phyloP scores from a whole-genome alignment of 2,888 invertebrate species.

The Peribatodes rhomboidaria region DNA sequence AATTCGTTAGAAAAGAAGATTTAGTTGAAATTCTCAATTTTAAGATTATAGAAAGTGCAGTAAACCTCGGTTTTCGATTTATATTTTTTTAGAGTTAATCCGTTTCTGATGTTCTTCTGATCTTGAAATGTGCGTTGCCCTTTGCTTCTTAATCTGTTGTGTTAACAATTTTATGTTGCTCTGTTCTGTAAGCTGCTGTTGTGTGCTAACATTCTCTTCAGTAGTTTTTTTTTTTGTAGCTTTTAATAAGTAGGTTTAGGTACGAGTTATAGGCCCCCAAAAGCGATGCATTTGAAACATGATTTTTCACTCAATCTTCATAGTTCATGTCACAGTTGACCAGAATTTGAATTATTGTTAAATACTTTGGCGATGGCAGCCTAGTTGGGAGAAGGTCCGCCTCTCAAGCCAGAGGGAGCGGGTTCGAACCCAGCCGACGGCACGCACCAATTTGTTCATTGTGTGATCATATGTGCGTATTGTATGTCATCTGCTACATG shows the following conservation, averaged over 20 bases:
- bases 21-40: neutral
- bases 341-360: too few species aligned
- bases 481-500: too few species aligned
- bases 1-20: neutral
- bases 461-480: too few species aligned
- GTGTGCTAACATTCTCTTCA: conserved; percentile 34
- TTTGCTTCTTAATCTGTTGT: conserved; percentile 26
- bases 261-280: neutral
- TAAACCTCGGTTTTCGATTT: neutral
- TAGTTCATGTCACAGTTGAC: too few species aligned
- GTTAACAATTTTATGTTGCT: conserved; percentile 33
- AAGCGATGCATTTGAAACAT: neutral
- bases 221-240: conserved; percentile 18
- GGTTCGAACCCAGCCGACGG: too few species aligned
- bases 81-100: neutral
- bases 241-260: conserved; percentile 14
- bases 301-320: neutral
- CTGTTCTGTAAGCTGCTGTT: conserved; percentile 41
- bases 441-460: too few species aligned
- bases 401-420: too few species aligned
- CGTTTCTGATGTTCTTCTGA: neutral
- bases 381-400: too few species aligned
- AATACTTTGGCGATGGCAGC: too few species aligned
- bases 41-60: neutral
- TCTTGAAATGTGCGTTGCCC: conserved; percentile 3